Evolutionary conservation across 2,888 invertebrate genomes (phyloP), one percentile per base, ranked within the genome.

Genomic region (Isoperla grammatica): DNA sequence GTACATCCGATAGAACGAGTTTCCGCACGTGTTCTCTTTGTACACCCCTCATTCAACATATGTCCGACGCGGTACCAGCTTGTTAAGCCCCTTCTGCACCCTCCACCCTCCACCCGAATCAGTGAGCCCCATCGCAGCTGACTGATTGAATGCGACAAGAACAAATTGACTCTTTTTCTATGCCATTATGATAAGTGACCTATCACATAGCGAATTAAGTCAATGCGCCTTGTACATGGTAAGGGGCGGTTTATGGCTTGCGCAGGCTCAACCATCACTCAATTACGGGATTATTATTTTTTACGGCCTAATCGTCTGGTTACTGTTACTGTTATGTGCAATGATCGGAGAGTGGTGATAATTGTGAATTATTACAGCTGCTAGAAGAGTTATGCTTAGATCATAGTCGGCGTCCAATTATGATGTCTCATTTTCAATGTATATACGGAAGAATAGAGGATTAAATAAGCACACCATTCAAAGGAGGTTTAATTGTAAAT

Each of bases 121-220:
- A 53, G 39, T 39, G 53, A 39, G 53, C 53, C 56, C 23, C 19
- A 23, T 35, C 39, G 23, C 19, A 1, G 12, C 39, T 22, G 49
- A 6, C 29, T 56, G 60, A 60, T 56, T 48, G 29, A 50, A 43
- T 13, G 56, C 35, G 60, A 60, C 60, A 60, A 42, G 56, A 60
- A 56, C 60, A 56, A 60, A 60, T 60, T 60, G 60, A 60, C 60
- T 60, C 56, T 56, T 60, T 56, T 60, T 53, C 53, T 39, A 53
- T 53, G 19, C 53, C 35, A 53, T 53, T 53, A 53, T 53, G 19
- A 53, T 53, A 53, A 53, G 53, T 53, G 53, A 53, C 37, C 53
- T 53, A 53, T 53, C 53, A 53, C 53, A 39, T 53, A 12, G 53
- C 53, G 19, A 35, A 50, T 50, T 50, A 29, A 53, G 53, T 53